Evolutionary conservation across 2,113 vertebrate genomes (phyloP).

Genomic region (Jacana jacana): DNA sequence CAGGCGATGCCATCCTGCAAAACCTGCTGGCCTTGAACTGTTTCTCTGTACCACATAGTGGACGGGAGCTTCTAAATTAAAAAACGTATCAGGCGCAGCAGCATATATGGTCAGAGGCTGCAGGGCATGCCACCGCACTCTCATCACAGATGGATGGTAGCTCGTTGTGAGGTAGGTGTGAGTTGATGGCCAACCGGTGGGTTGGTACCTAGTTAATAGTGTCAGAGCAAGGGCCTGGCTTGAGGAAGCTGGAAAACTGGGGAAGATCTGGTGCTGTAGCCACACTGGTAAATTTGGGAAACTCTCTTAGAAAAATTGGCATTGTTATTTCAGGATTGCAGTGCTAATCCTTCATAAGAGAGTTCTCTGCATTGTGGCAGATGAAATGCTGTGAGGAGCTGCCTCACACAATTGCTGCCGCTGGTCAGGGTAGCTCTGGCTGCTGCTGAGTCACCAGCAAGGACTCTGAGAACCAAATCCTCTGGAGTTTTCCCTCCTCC

Average conservation of each 20-base stretch:
- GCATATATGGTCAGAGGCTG: accelerated
- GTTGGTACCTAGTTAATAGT: background rate
- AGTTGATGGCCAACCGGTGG: background rate
- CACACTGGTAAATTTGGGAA: background rate
- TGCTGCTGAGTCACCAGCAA: background rate
- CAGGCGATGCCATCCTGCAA: background rate
- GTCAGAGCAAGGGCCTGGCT: background rate
- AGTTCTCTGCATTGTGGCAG: background rate
- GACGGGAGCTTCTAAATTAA: background rate
- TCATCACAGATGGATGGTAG: background rate
- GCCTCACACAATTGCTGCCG: background rate
- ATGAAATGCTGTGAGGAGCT: background rate
- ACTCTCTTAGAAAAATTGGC: background rate
- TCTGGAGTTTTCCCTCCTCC: background rate
- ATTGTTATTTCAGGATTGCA: background rate
- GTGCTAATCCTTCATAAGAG: background rate
- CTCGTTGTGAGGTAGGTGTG: background rate
- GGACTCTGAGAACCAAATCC: background rate
- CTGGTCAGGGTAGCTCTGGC: accelerated
- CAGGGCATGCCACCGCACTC: accelerated
- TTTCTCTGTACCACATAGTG: background rate
- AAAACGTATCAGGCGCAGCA: background rate
- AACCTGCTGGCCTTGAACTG: background rate
- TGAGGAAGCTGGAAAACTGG: background rate
- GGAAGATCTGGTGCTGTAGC: background rate